Evolutionary conservation across 2,797 vertebrate species (phyloP), one percentile per base, ranked within the genome.

Genomic region (Passerculus sandwichensis): DNA sequence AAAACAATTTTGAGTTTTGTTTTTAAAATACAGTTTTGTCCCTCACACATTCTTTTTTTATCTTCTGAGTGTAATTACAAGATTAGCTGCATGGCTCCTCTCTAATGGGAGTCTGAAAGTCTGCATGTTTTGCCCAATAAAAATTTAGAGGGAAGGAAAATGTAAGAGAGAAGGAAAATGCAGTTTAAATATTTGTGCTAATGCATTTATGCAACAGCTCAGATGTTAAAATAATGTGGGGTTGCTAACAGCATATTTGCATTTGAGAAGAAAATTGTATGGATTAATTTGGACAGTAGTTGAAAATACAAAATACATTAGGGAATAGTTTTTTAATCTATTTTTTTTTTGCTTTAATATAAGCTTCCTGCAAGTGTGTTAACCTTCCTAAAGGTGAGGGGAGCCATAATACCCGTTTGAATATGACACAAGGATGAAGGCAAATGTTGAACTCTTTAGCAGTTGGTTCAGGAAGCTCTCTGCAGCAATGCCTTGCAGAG

Each of bases 151-250:
- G 12, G 2, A 88, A 91, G 5, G 23, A 10, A 78, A 71, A 6
- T 4, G 38, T 15, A 82, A 82, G 42, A 86, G 32, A 75, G 10
- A 7, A 42, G 40, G 27, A 77, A 79, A 60, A 32, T 29, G 19
- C 13, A 53, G 42, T 69, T 93, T 72, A 83, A 88, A 66, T 79
- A 60, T 56, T 87, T 91, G 87, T 88, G 18, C 9, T 87, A 81
- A 57, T 65, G 38, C 11, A 47, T 92, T 84, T 85, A 45, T 76
- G 23, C n/a, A 62, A 53, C 18, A 60, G 12, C 64, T 87, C 29
- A 47, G 12, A 20, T 40, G 17, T 60, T 74, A 66, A 89, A 93
- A 76, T 86, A 21, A 25, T 15, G 4, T 6, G 10, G 9, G 10
- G 23, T 19, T 83, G 13, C 48, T 77, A 89, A 76, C 8, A 74